Base-by-base conservation (phyloP, 2,888 invertebrate species). In the Platycheirus rosarum region DNA sequence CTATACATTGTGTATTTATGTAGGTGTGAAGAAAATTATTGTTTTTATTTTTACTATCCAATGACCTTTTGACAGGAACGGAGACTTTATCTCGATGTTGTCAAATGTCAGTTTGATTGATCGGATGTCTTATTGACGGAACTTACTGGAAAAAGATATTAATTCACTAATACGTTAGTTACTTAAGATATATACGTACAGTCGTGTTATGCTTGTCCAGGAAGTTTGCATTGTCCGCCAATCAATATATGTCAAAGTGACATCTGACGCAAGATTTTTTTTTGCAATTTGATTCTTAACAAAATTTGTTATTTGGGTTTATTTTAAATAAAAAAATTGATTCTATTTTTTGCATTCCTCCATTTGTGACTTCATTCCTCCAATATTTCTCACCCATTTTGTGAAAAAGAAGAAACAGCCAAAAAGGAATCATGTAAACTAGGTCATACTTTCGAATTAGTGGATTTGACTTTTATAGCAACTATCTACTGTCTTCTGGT, bases 41-140 rank as follows among this genome's bases (percentile, higher is more conserved):
- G n/a, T 35, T 46, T 46, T 3, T 18, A 35, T 23, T 2, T 8
- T 26, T 7, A 32, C 23, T 42, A 37, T 44, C 23, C 18, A 42
- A 42, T 66, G 74, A 66, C 49, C 48, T 73, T 65, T 55, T 60
- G 26, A 44, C 42, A 44, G 44, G 16, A 8, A 40, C 6, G 26
- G 18, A 29, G 37, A 14, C 9, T 69, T 16, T 37, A 32, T 66
- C 13, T 29, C 0, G 37, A 0, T 32, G 57, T 8, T 60, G 60
- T 60, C 18, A 60, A 60, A 60, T 55, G 37, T 13, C 13, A 26
- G 14, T 42, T n/a, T 26, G 23, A 40, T 57, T 57, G 57, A 57
- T 57, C 11, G 40, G 14, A 13, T 9, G 14, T 23, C 6, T 57
- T 4, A 55, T 55, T 2, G 5, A 37, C 20, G 18, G 14, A 40